Percentiles rank a stretch among this genome's conserved stretches.
Conservation (phyloP, 2,797 vertebrate genomes). For the Capromys pilorides region DNA sequence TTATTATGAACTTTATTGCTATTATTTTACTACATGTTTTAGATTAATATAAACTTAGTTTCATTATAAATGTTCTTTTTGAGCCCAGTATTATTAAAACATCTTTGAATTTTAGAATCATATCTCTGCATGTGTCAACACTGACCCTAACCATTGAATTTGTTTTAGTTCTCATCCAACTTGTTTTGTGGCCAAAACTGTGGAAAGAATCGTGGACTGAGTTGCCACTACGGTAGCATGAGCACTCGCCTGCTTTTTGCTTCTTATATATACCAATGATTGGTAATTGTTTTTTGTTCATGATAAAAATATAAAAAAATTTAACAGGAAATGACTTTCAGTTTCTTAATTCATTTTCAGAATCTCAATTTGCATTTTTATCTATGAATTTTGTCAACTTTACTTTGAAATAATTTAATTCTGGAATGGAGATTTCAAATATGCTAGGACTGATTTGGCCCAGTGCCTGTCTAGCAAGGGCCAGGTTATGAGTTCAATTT, state of each 20-base stretch:
- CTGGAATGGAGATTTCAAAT: not conserved
- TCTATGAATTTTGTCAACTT: not conserved
- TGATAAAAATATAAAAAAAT: not conserved
- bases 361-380: not conserved
- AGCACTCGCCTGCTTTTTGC: not conserved
- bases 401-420: conserved; percentile 7
- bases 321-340: not conserved
- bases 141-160: not conserved
- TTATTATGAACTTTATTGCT: not conserved
- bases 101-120: not conserved
- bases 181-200: not conserved
- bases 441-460: not conserved
- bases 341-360: not conserved
- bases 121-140: not conserved
- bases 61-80: not conserved
- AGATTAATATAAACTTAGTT: not conserved
- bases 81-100: not conserved
- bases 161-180: not conserved
- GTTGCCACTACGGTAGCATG: not conserved
- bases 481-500: no score
- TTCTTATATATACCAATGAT: not conserved
- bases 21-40: not conserved
- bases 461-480: no score
- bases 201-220: not conserved
- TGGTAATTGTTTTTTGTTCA: not conserved